Evolutionary conservation across 2,797 vertebrate genomes (phyloP).

Genomic region (Amniataba percoides): DNA sequence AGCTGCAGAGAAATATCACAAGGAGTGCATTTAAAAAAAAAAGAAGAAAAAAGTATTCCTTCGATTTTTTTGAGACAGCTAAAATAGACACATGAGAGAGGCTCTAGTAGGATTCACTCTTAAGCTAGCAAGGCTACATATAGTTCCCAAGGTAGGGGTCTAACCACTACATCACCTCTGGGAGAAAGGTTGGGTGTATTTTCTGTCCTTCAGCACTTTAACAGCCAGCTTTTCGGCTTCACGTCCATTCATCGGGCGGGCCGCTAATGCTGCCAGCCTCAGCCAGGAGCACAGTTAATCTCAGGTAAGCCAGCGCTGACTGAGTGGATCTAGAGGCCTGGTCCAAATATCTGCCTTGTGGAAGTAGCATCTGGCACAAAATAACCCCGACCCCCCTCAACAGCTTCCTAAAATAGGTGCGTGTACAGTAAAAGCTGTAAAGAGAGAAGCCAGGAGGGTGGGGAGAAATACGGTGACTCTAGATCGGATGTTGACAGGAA

Average conservation of each 20-base stretch:
- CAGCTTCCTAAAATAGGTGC: conserved; percentile 75
- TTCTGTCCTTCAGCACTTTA: conserved; percentile 75
- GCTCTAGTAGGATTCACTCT: conserved; percentile 47
- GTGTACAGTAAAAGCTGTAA: conserved; percentile 63
- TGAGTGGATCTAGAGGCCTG: conserved; percentile 76
- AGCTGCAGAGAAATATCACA: background rate
- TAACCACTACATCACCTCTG: conserved; percentile 69
- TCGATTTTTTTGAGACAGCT: conserved; percentile 20
- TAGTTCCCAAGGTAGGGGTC: conserved; percentile 51
- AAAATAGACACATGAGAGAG: conserved; percentile 43
- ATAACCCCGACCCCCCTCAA: conserved; percentile 35
- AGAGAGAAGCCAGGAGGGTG: conserved; percentile 45
- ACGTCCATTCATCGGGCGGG: conserved; percentile 72
- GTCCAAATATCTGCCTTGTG: conserved; percentile 80
- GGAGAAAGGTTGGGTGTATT: conserved; percentile 66
- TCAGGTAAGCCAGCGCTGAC: conserved; percentile 84
- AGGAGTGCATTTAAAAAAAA: background rate
- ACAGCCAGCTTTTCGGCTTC: conserved; percentile 74
- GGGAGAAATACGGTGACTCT: conserved; percentile 47
- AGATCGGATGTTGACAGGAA: conserved; percentile 53
- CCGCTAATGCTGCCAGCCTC: conserved; percentile 76
- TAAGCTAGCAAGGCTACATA: conserved; percentile 55
- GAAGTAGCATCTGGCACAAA: conserved; percentile 82
- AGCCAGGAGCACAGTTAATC: conserved; percentile 85
- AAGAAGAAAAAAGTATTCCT: background rate